phyloP scores from a whole-genome alignment of 2,797 vertebrate species.

The Myotis findleyi region DNA sequence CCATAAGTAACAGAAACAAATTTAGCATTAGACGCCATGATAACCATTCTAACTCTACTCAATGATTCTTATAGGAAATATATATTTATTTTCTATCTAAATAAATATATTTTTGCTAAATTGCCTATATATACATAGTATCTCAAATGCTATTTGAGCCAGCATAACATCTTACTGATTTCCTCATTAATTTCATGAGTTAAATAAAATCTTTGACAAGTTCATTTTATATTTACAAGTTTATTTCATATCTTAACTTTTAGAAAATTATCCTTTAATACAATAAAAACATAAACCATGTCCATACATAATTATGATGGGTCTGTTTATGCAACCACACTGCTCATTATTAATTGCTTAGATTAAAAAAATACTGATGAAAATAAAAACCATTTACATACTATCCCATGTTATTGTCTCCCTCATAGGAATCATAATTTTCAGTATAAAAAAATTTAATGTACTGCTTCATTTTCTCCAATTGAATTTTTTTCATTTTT shows the following conservation, averaged over 20 bases:
- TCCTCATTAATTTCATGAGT: slow-evolving; percentile 5
- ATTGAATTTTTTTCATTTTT: neutral
- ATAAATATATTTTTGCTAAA: neutral
- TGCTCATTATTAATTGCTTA: neutral
- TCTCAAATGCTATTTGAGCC: slow-evolving; percentile 30
- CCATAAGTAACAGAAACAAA: neutral
- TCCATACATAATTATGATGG: neutral
- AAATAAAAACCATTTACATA: slow-evolving; percentile 15
- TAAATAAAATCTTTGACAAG: slow-evolving; percentile 48
- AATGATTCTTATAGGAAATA: slow-evolving; percentile 37
- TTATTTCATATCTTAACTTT: slow-evolving; percentile 10
- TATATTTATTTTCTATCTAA: slow-evolving; percentile 23
- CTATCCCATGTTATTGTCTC: neutral
- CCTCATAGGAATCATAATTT: neutral
- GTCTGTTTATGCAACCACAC: neutral
- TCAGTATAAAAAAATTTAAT: slow-evolving; percentile 4
- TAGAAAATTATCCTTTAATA: slow-evolving; percentile 29
- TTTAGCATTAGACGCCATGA: neutral
- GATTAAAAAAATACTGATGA: slow-evolving; percentile 22
- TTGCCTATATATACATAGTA: neutral
- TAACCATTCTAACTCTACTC: neutral
- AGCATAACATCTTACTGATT: slow-evolving; percentile 14
- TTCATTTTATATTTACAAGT: neutral
- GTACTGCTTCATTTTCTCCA: slow-evolving; percentile 22
- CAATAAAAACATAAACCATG: slow-evolving; percentile 13